Evolutionary conservation across 2,888 invertebrate genomes (phyloP), one percentile per base, ranked within the genome.

Genomic region (Bimastos eiseni): DNA sequence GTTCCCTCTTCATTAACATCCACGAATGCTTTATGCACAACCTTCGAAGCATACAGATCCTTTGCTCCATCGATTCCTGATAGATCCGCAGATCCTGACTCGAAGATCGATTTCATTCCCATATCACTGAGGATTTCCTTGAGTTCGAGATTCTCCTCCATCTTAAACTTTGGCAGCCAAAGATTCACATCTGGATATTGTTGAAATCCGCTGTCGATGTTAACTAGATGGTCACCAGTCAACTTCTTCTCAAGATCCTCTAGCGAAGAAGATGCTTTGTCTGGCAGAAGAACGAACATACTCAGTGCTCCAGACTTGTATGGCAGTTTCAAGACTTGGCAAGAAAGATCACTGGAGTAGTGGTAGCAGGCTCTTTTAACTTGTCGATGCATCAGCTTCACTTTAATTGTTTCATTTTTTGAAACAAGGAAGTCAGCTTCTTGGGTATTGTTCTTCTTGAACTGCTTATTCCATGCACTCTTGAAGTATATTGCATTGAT

Each of bases 341-440:
- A 90, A 2, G 36, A 37, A 38, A 91, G 55, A 34, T 90, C 38
- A 17, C 36, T 86, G 34, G 86, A 86, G 17, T 15, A 24, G 37
- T 30, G 24, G 37, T 86, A 86, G 19, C 8, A 1, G 21, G 86
- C 86, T 86, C 86, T 86, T 24, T 86, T 24, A 24, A 86, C n/a
- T 36, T 86, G 34, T 19, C 37, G 86, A 33, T 24, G 36, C 92
- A 96, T 96, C 97, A 98, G 98, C 93, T 96, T 97, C 0, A 96
- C 95, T 0, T 97, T 96, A 0, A 95, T 95, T 30, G 96, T 95
- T 0, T 94, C 95, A 24, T 95, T 94, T 83, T 96, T 91, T 96
- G 24, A 96, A 91, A 92, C 91, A 93, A 96, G 96, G 95, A 98
- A 98, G n/a, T 91, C 90, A 3, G 96, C 96, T 90, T 95, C 96